Evolutionary conservation across 2,888 invertebrate species (phyloP).

Genomic region (Hyposoter dolosus): DNA sequence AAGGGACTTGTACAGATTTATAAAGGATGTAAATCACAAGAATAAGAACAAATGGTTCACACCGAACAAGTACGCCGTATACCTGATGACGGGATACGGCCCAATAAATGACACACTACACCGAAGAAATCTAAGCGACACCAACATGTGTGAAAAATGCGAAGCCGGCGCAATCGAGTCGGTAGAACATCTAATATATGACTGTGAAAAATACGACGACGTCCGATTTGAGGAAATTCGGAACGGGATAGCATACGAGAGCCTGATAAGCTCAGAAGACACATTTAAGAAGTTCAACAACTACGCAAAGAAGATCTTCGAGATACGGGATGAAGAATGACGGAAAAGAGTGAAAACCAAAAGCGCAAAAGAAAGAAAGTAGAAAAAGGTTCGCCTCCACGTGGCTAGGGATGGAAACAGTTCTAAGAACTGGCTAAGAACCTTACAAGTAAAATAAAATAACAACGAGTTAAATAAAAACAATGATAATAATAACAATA

Average conservation of each 20-base stretch:
- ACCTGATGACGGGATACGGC: slow-evolving; percentile 8
- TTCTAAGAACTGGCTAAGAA: no score
- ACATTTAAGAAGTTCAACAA: not conserved
- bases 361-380: no score
- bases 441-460: no score
- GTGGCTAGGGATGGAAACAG: no score
- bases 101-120: slow-evolving; percentile 2
- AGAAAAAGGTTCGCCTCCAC: no score
- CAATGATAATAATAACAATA: no score
- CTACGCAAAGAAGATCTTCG: not conserved
- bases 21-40: not conserved
- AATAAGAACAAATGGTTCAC: slow-evolving; percentile 2
- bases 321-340: not conserved
- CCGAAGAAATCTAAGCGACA: not conserved
- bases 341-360: not conserved
- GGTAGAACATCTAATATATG: slow-evolving; percentile 13
- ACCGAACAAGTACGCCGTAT: slow-evolving; percentile 39
- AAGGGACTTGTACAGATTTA: slow-evolving; percentile 7
- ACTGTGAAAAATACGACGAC: not conserved
- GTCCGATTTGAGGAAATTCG: not conserved
- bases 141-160: not conserved
- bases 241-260: not conserved
- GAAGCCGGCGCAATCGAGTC: not conserved
- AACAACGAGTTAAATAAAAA: no score
- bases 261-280: not conserved